These are phyloP conservation scores for Tricholauxania praeusta DNA, from an alignment of 2,888 invertebrate species.

Conservation along the genomic window DNA sequence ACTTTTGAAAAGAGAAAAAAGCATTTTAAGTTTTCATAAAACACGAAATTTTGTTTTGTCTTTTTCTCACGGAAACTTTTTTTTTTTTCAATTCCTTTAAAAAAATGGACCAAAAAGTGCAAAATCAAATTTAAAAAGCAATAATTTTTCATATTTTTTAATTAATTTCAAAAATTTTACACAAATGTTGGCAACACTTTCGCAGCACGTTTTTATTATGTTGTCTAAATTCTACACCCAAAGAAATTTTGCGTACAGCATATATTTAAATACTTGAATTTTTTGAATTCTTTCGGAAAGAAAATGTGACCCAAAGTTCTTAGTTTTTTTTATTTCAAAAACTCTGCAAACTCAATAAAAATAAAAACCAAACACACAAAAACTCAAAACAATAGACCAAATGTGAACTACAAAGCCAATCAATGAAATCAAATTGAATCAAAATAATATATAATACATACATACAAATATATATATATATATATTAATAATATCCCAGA, in stretches of 20 bases:
- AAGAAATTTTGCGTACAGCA: too few species aligned
- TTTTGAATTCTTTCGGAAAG: too few species aligned
- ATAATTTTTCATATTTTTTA: neutral
- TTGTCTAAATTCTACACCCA: too few species aligned
- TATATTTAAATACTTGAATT: too few species aligned
- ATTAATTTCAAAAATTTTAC: neutral
- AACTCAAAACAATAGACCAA: conserved; percentile 16
- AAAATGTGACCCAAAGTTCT: too few species aligned
- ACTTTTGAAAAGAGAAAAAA: neutral
- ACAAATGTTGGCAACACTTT: conserved; percentile 6
- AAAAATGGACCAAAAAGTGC: conserved; percentile 18
- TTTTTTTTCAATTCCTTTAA: neutral
- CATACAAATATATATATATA: too few species aligned
- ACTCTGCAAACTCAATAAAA: conserved; percentile 18
- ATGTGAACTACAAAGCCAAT: conserved; percentile 26
- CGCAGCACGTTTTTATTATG: too few species aligned
- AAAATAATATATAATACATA: too few species aligned
- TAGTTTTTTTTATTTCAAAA: too few species aligned
- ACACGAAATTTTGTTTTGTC: neutral
- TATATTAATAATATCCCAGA: neutral
- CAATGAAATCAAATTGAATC: conserved; percentile 36
- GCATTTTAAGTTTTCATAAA: conserved; percentile 1
- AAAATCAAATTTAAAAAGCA: neutral
- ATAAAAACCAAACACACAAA: conserved; percentile 42
- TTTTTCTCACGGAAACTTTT: neutral